Evolutionary conservation across 2,113 vertebrate genomes (phyloP).

Genomic region (Mesitornis unicolor): DNA sequence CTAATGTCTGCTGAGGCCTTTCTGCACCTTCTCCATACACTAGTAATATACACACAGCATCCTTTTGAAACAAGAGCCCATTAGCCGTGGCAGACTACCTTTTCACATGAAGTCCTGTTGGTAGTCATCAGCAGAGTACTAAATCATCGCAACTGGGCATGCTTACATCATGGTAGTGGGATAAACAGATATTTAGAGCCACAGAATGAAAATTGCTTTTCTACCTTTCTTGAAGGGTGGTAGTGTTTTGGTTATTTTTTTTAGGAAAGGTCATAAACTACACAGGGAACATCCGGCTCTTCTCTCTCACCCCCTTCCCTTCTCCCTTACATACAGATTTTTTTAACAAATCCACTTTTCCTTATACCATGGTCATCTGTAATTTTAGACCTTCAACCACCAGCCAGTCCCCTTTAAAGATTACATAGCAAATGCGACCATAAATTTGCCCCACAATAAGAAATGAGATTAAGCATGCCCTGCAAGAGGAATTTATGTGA

Average conservation of each 20-base stretch:
- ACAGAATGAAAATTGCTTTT: conserved; percentile 67
- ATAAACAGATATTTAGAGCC: conserved; percentile 73
- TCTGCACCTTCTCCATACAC: conserved; percentile 77
- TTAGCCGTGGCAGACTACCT: conserved; percentile 79
- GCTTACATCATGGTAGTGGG: conserved; percentile 56
- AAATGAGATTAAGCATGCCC: conserved; percentile 44
- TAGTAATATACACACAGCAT: conserved; percentile 78
- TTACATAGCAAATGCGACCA: not conserved
- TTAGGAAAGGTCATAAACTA: conserved; percentile 47
- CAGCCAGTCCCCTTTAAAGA: conserved; percentile 43
- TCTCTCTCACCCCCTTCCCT: not conserved
- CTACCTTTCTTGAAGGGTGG: conserved; percentile 47
- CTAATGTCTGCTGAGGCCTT: conserved; percentile 80
- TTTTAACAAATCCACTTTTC: conserved; percentile 49
- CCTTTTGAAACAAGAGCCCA: conserved; percentile 83
- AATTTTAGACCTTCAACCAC: conserved; percentile 60
- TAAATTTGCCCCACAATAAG: conserved; percentile 54
- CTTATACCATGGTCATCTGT: conserved; percentile 56
- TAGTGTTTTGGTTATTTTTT: not conserved
- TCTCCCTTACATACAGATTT: conserved; percentile 10
- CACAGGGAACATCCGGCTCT: conserved; percentile 1
- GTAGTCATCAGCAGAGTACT: conserved; percentile 73
- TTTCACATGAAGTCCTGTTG: conserved; percentile 76
- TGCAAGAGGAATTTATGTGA: conserved; percentile 51
- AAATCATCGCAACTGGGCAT: conserved; percentile 78